Evolutionary conservation across 2,888 invertebrate species (phyloP).

Genomic region (Cetonia aurata): DNA sequence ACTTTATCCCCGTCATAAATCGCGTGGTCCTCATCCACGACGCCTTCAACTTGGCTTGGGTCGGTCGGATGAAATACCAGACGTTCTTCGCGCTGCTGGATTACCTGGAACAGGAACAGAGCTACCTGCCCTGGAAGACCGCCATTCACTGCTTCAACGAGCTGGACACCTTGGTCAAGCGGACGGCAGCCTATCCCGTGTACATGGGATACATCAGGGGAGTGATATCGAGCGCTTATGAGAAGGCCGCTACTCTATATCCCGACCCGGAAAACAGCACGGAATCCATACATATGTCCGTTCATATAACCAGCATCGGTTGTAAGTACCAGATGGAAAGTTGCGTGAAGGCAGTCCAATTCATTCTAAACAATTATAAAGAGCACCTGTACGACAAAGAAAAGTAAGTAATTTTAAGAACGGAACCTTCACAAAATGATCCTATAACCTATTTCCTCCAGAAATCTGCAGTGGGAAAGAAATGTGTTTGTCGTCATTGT

Average conservation of each 20-base stretch:
- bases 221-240: constrained; percentile 75
- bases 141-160: constrained; percentile 73
- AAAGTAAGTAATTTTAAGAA: constrained; percentile 43
- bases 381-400: constrained; percentile 68
- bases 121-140: constrained; percentile 75
- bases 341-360: constrained; percentile 73
- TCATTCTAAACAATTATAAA: constrained; percentile 75
- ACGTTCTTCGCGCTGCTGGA: constrained; percentile 71
- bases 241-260: constrained; percentile 71
- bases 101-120: constrained; percentile 69
- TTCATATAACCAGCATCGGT: constrained; percentile 71
- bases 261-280: too few relatives aligned
- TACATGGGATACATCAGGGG: constrained; percentile 78
- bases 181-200: constrained; percentile 73
- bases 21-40: constrained; percentile 88
- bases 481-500: too few relatives aligned
- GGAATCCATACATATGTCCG: constrained; percentile 72
- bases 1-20: constrained; percentile 76
- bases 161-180: constrained; percentile 72
- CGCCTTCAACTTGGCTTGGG: constrained; percentile 77
- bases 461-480: too few relatives aligned
- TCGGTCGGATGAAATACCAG: constrained; percentile 75
- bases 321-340: constrained; percentile 75
- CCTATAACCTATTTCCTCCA: too few relatives aligned
- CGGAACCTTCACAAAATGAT: too few relatives aligned